These are phyloP conservation scores for Scolopax rusticola DNA, from an alignment of 2,797 vertebrate genomes.

Conservation along the genomic window DNA sequence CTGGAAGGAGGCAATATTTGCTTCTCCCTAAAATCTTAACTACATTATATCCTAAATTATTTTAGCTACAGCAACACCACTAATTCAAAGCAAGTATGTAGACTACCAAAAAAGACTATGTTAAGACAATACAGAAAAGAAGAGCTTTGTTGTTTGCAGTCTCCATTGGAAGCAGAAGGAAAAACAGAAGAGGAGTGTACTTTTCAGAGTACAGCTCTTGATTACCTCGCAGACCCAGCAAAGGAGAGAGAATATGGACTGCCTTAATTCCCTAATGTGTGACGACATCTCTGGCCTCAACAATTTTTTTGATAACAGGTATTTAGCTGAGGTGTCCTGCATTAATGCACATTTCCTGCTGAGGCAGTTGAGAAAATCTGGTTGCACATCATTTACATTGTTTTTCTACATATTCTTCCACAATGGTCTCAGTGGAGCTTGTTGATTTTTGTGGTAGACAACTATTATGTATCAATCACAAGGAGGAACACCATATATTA, in stretches of 20 bases:
- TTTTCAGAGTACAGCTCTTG: background rate
- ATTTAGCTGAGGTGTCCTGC: background rate
- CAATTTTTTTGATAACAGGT: background rate
- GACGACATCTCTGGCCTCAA: background rate
- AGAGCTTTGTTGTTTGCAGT: background rate
- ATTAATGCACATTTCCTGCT: background rate
- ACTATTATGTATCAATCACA: background rate
- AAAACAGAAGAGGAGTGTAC: background rate
- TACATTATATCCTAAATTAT: background rate
- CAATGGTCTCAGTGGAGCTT: background rate
- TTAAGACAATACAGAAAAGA: background rate
- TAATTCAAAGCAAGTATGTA: background rate
- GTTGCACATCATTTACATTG: background rate
- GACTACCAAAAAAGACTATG: background rate
- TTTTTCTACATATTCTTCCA: background rate
- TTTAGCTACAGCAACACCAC: background rate
- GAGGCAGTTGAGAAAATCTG: background rate
- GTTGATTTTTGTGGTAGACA: background rate
- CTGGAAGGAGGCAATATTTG: background rate
- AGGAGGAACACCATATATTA: background rate
- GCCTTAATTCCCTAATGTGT: background rate
- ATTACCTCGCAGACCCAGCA: background rate
- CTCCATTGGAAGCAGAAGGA: background rate
- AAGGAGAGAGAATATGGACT: background rate
- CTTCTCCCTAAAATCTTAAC: background rate